Percentiles rank a stretch among this genome's conserved stretches.
phyloP scores from a whole-genome alignment of 37 sponge, comb jelly and placozoan genomes.

The Crambe crambe region DNA sequence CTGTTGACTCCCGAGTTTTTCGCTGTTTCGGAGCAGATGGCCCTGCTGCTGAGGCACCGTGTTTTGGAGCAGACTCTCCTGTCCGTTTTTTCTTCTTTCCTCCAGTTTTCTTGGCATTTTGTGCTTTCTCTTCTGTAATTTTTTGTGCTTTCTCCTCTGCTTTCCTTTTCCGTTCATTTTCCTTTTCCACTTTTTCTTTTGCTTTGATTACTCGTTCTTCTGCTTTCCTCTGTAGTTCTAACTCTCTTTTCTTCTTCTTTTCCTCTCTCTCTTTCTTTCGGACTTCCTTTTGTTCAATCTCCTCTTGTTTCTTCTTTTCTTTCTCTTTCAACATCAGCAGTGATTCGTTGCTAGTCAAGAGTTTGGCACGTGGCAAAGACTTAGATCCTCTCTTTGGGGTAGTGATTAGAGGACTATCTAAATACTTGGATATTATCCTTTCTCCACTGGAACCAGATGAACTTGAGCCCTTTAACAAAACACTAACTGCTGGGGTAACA shows the following conservation, averaged over 20 bases:
- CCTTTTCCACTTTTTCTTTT: neutral
- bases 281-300: conserved; percentile 4
- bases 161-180: neutral
- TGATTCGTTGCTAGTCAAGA: conserved; percentile 21
- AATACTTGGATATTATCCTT: neutral
- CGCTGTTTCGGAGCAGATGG: neutral
- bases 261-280: conserved; percentile 18
- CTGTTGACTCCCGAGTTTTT: neutral
- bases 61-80: no score
- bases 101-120: no score
- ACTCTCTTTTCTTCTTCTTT: neutral
- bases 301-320: conserved; percentile 39
- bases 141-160: neutral
- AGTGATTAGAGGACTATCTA: neutral
- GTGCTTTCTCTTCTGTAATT: neutral
- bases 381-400: neutral
- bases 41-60: neutral
- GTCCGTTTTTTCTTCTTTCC: no score
- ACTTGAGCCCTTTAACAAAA: neutral
- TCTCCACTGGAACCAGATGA: neutral
- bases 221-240: neutral
- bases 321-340: conserved; percentile 47
- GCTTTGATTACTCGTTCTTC: conserved; percentile 17
- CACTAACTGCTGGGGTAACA: neutral
- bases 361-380: conserved; percentile 27